Evolutionary conservation across 2,113 vertebrate genomes (phyloP), one percentile per base, ranked within the genome.

Genomic region (Penelope pileata): DNA sequence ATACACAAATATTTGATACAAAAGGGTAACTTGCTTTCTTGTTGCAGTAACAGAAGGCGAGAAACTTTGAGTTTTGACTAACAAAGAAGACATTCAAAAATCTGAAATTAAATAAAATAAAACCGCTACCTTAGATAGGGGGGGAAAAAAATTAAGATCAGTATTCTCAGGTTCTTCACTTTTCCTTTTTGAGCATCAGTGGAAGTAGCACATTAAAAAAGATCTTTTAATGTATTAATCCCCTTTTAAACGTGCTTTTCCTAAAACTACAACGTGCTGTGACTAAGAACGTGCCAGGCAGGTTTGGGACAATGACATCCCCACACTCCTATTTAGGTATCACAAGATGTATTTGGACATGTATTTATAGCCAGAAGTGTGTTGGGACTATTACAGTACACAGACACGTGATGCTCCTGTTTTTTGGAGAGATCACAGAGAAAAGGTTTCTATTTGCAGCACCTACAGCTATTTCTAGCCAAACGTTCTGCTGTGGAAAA

Each of bases 391-490:
- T 56, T 19, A 43, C 6, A 79, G 64, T 30, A 64, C 73, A 64
- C 18, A 81, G 18, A 60, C 40, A 40, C 2, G 51, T 80, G 85
- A 84, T 14, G 32, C 40, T 63, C 83, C 66, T n/a, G 13, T 45
- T 58, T 42, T 54, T 86, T 59, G 59, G 68, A 56, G 79, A 66
- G 42, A 62, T 4, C 4, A 17, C 14, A 73, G 1, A 66, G 51
- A 76, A 69, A 75, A 2, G 13, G 38, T 32, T 96, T 81, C 82
- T 92, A 67, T 83, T 40, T 87, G 76, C 92, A 91, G 93, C 70
- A 84, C 47, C 91, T 74, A 69, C 16, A 86, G 77, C 56, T 91
- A 69, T 83, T 96, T 94, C 78, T 30, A 92, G 69, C 88, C 78
- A 92, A 78, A 70, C 48, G 63, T 42, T 94, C 58, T 62, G 32